Conservation (phyloP, 2,113 vertebrate species). For the Motacilla tschutschensis region DNA sequence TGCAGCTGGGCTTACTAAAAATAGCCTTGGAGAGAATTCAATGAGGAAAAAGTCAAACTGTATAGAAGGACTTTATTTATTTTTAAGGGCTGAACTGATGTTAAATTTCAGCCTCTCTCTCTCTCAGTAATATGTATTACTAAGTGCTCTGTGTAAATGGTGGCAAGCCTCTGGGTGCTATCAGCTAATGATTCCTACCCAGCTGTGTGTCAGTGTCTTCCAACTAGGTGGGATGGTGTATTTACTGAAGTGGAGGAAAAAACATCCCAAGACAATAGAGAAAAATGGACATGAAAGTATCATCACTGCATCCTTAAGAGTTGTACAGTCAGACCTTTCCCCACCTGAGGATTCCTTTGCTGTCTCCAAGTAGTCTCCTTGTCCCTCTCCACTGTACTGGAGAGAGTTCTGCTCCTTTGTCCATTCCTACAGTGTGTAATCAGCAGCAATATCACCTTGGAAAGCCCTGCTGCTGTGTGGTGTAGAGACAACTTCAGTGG, state of each 20-base stretch:
- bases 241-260: not conserved
- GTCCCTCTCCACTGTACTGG: not conserved
- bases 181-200: not conserved
- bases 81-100: not conserved
- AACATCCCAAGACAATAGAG: not conserved
- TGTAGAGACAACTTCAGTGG: not conserved
- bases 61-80: not conserved
- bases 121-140: not conserved
- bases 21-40: not conserved
- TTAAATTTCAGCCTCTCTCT: not conserved
- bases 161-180: not conserved
- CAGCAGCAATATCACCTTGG: not conserved
- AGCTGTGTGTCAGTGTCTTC: not conserved
- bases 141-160: not conserved
- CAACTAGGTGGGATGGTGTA: not conserved
- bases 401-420: not conserved
- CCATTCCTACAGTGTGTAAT: not conserved
- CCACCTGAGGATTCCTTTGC: not conserved
- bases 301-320: fast-evolving
- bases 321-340: not conserved
- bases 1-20: conserved; percentile 13
- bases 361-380: not conserved
- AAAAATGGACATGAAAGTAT: not conserved
- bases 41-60: not conserved
- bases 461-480: not conserved